phyloP scores from a whole-genome alignment of 1,140 invertebrate species.

The Tetramorium simillimum region DNA sequence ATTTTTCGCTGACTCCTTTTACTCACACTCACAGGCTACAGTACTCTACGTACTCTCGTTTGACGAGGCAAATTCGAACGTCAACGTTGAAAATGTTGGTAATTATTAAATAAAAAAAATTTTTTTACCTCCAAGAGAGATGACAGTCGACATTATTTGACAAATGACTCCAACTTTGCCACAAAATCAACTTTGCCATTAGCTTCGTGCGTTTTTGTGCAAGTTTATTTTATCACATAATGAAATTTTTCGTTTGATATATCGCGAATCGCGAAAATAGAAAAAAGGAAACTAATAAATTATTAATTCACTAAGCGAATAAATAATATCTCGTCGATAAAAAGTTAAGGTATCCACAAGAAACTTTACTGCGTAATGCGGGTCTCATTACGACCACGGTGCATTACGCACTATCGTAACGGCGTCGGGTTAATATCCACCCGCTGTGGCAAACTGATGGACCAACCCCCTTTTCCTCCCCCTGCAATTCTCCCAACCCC shows the following conservation, averaged over 20 bases:
- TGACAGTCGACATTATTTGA: background rate
- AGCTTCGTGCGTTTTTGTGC: background rate
- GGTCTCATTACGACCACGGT: constrained; percentile 13
- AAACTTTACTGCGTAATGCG: constrained; percentile 30
- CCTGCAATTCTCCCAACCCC: background rate
- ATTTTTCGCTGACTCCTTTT: constrained; percentile 25
- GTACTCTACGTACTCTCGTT: background rate
- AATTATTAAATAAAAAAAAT: background rate
- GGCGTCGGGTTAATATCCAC: constrained; percentile 40
- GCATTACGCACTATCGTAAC: constrained; percentile 45
- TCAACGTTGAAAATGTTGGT: background rate
- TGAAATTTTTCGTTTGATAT: background rate
- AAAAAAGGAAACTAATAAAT: background rate
- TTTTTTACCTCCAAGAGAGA: background rate
- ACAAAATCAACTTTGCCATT: background rate
- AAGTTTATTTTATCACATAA: background rate
- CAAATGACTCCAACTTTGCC: background rate
- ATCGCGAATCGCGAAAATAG: background rate
- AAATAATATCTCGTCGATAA: background rate
- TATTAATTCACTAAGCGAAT: background rate
- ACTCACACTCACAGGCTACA: background rate
- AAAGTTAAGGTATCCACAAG: background rate
- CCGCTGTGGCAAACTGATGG: constrained; percentile 52
- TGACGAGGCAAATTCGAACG: background rate
- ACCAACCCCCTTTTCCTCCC: constrained; percentile 1